Evolutionary conservation across 2,113 vertebrate genomes (phyloP), one percentile per base, ranked within the genome.

Genomic region (Archilochus colubris): DNA sequence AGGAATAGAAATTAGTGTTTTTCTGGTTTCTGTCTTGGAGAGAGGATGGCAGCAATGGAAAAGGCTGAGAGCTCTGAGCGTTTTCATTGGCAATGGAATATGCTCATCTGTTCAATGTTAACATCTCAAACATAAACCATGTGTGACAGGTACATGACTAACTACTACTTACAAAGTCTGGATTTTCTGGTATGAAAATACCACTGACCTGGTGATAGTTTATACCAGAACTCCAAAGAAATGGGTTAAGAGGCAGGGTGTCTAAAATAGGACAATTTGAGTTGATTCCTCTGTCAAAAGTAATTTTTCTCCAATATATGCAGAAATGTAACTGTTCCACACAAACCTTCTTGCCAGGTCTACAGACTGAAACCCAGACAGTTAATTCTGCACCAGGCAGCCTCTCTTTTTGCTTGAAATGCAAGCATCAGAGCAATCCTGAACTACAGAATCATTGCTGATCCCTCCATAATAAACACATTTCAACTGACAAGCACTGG

Each of bases 21-120:
- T 82, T 62, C 82, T 91, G 46, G 8, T 84, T 94, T 90, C 46
- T 81, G 15, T 54, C n/a, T 50, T 15, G 28, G 31, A 78, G 61
- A 30, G 22, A 66, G n/a, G 59, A 44, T 72, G 61, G 24, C 68
- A 91, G 31, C 69, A 72, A 44, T 25, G 50, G 36, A 82, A 74
- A 53, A 0, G 0, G 25, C 21, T 36, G 66, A 88, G 38, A 55
- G 14, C n/a, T 69, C 25, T 11, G 20, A 79, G 31, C 0, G 0
- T 28, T 69, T 51, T 67, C 82, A 30, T 6, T 67, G 59, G 76
- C 44, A 86, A 88, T 4, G 14, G 51, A 77, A 24, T 23, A 51
- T 6, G 43, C 75, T 86, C 70, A 64, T 70, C 82, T 91, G 82
- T 36, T 82, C 90, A 40, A 3, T 4, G 20, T 58, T 66, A 86